These are phyloP conservation scores for Pungitius pungitius DNA, from an alignment of 2,113 vertebrate species.

Conservation along the genomic window DNA sequence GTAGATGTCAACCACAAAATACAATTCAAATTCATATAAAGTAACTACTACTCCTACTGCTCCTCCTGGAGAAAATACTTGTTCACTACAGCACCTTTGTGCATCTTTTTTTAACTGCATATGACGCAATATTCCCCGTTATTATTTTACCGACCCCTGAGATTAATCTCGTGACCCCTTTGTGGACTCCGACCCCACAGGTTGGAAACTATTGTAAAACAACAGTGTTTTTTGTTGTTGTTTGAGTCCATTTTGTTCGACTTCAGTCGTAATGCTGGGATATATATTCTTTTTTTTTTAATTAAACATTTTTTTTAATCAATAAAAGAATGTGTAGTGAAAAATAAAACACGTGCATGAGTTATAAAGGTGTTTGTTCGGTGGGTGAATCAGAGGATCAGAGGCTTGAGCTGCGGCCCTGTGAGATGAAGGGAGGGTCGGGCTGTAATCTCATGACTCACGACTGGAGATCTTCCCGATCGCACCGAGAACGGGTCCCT, in stretches of 20 bases:
- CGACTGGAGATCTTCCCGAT: slow-evolving; percentile 4
- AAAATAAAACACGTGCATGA: neutral
- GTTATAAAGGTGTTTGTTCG: neutral
- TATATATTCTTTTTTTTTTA: neutral
- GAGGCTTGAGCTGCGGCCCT: neutral
- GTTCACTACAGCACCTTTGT: neutral
- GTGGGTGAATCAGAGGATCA: neutral
- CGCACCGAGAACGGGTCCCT: neutral
- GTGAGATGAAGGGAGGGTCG: slow-evolving; percentile 10
- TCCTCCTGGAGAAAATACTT: neutral
- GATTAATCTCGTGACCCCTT: neutral
- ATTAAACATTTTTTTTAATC: too few relatives aligned
- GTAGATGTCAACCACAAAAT: neutral
- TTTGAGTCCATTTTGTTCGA: neutral
- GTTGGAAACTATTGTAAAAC: neutral
- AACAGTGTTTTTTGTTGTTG: neutral
- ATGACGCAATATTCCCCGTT: neutral
- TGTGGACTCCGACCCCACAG: neutral
- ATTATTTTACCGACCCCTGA: neutral
- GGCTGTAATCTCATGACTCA: slow-evolving; percentile 43
- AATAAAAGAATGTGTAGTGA: neutral
- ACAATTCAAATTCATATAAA: neutral
- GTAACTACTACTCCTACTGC: neutral
- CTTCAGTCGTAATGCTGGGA: neutral
- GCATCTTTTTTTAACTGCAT: neutral